Conservation (phyloP, 1,140 invertebrate genomes). For the Drosophila aff. region DNA sequence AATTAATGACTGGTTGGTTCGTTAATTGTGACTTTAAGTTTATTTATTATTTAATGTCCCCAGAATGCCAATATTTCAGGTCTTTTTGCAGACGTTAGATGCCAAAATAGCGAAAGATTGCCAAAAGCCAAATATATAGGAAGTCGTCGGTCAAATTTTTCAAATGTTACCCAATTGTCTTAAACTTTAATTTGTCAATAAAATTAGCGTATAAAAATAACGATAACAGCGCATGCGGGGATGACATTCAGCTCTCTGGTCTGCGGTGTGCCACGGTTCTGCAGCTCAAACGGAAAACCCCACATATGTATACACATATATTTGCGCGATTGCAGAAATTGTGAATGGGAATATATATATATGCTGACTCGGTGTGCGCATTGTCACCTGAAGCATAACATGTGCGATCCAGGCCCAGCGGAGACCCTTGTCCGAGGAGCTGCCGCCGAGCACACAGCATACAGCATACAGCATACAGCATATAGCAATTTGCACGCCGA, state of each 20-base stretch:
- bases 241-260: conserved; percentile 3
- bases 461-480: not conserved
- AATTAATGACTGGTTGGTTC: not conserved
- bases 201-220: too few relatives aligned
- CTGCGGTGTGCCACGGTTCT: not conserved
- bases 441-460: conserved; percentile 1
- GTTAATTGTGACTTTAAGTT: not conserved
- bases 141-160: too few relatives aligned
- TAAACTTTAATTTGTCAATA: too few relatives aligned
- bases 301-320: not conserved
- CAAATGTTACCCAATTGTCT: too few relatives aligned
- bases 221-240: not conserved
- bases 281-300: too few relatives aligned
- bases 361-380: conserved; percentile 33
- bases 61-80: not conserved
- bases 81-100: too few relatives aligned
- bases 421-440: conserved; percentile 35
- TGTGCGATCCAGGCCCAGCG: conserved; percentile 28
- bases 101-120: too few relatives aligned
- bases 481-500: conserved; percentile 34
- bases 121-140: too few relatives aligned
- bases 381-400: conserved; percentile 73
- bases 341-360: conserved; percentile 15
- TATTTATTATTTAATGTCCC: not conserved
- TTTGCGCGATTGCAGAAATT: conserved; percentile 11